These are phyloP conservation scores for Cantharis rustica DNA, from an alignment of 2,888 invertebrate species.

Conservation along the genomic window DNA sequence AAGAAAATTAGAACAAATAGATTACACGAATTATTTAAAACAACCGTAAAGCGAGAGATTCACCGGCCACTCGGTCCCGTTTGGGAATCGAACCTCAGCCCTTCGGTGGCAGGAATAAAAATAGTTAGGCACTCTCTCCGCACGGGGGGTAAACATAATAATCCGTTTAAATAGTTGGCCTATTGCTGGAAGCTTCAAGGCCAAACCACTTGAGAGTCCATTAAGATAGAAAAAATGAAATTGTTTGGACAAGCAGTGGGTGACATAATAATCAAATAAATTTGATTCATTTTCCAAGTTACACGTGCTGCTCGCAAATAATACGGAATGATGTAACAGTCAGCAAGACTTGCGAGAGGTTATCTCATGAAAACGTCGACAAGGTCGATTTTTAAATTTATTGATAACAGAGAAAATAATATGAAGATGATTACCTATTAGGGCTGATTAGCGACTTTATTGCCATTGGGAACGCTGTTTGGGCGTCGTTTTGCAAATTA, in stretches of 20 bases:
- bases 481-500: background rate
- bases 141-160: background rate
- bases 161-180: background rate
- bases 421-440: background rate
- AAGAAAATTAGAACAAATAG: background rate
- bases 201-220: background rate
- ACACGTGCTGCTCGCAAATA: background rate
- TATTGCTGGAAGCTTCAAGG: background rate
- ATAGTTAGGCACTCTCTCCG: background rate
- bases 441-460: background rate
- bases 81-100: background rate
- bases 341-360: background rate
- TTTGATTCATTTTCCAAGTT: background rate
- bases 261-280: background rate
- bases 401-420: background rate
- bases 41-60: background rate
- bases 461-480: background rate
- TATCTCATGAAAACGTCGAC: background rate
- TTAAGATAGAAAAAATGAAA: background rate
- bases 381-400: background rate
- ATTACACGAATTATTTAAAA: background rate
- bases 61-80: background rate
- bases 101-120: background rate
- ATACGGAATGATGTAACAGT: background rate
- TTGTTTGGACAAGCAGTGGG: background rate